Percentiles rank a stretch among this genome's conserved stretches.
Conservation (phyloP, 2,113 vertebrate genomes). For the Nestor notabilis region DNA sequence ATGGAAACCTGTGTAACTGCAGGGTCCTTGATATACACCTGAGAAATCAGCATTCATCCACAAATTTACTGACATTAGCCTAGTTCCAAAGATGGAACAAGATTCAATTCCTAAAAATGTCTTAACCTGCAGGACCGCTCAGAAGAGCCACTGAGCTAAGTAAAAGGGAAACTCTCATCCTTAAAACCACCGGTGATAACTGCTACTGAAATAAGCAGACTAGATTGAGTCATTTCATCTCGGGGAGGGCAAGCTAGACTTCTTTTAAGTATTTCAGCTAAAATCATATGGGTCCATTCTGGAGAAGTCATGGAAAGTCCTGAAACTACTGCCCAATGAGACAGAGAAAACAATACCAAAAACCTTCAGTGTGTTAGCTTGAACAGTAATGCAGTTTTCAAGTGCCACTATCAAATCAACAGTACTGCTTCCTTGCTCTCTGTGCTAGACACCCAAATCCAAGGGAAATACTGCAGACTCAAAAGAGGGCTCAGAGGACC, state of each 20-base stretch:
- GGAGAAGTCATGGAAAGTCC: neutral
- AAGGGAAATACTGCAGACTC: neutral
- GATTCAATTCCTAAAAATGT: neutral
- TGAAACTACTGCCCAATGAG: neutral
- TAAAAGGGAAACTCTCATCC: neutral
- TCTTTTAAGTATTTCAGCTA: neutral
- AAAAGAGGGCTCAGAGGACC: slow-evolving; percentile 6
- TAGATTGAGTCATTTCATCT: neutral
- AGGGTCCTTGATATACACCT: neutral
- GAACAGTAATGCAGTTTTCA: slow-evolving; percentile 24
- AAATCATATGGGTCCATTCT: neutral
- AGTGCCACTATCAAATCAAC: slow-evolving; percentile 18
- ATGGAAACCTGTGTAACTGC: neutral
- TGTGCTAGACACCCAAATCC: neutral
- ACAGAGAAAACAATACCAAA: neutral
- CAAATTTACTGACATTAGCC: neutral
- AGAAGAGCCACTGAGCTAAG: neutral
- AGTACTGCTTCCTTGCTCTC: neutral
- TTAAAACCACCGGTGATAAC: neutral
- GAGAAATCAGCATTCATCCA: neutral
- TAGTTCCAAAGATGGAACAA: neutral
- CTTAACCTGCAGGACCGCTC: neutral
- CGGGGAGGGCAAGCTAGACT: neutral
- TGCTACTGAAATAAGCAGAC: neutral
- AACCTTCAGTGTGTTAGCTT: neutral